phyloP scores from a whole-genome alignment of 2,797 vertebrate species.

The Eurystomus glaucurus region DNA sequence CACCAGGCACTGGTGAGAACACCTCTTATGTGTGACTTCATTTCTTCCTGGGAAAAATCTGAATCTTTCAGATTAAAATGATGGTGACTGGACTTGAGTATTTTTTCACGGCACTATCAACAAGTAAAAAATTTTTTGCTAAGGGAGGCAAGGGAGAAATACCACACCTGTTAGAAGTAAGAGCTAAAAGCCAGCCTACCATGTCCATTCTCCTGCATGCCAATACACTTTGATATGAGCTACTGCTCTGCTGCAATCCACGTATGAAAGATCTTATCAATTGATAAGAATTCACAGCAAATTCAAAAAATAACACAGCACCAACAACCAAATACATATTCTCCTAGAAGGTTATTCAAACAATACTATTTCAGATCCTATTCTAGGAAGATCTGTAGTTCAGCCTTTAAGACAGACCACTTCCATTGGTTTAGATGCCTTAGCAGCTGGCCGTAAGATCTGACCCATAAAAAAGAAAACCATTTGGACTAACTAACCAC shows the following conservation, averaged over 20 bases:
- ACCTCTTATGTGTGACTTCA: neutral
- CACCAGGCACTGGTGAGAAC: neutral
- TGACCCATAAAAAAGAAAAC: neutral
- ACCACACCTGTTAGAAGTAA: neutral
- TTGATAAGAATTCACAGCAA: neutral
- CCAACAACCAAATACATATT: accelerated
- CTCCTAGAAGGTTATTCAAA: neutral
- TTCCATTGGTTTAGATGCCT: neutral
- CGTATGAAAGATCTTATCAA: neutral
- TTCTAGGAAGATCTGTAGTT: neutral
- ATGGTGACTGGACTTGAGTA: neutral
- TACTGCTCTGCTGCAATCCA: neutral
- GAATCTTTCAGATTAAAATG: neutral
- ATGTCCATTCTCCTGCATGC: neutral
- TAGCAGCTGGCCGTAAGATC: accelerated
- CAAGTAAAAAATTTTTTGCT: neutral
- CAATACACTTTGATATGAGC: neutral
- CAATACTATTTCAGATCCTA: neutral
- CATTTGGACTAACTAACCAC: neutral
- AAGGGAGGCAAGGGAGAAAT: accelerated
- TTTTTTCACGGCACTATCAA: neutral
- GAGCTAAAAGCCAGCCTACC: neutral
- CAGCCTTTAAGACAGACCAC: neutral
- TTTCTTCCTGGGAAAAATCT: neutral
- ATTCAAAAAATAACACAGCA: accelerated